Base-by-base conservation (phyloP, 2,797 vertebrate genomes). In the Paguma larvata region DNA sequence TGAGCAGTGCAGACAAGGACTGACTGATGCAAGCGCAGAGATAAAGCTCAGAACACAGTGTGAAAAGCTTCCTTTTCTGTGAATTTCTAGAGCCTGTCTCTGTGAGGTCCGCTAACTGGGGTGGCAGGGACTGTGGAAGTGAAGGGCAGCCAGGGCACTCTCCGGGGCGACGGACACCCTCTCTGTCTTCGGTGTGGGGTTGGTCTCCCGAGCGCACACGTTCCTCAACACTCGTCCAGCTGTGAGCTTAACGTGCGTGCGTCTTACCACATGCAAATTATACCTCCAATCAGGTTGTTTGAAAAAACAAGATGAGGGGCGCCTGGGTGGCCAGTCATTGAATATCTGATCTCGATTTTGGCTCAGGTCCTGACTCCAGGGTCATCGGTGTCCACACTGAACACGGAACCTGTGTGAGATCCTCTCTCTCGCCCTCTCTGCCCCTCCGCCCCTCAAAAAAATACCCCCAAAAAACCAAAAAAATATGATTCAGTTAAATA, bases 41-140 rank as follows among this genome's bases (percentile, higher is more conserved):
- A 11, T 11, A 8, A 6, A 32, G 1, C 18, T 15, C 46, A 7
- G 25, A 68, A 6, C 83, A 23, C 0, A 0, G 6, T 5, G 18
- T 23, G 27, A 13, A 6, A 32, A 23, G 68, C 15, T 23, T 2
- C 72, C 85, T 18, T 3, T 5, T 3, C 16, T 3, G 2, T 13
- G 56, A 41, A 5, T 32, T 16, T 56, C 27, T 18, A 25, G 32
- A 18, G 2, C 23, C 10, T 10, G 21, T 62, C 12, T 2, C 34
- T 30, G 38, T 7, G 14, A 16, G 48, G 23, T 30, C 73, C 1
- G 15, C 16, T 51, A 8, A 30, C 10, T 9, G 6, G 1, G n/a
- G 13, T 1, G 10, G 34, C n/a, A 5, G 77, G 65, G 13, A 8
- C 0, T 8, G 0, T 11, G 6, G 62, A 44, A 14, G 34, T 3